Conservation (phyloP, 2,113 vertebrate species). For the Gavia stellata region DNA sequence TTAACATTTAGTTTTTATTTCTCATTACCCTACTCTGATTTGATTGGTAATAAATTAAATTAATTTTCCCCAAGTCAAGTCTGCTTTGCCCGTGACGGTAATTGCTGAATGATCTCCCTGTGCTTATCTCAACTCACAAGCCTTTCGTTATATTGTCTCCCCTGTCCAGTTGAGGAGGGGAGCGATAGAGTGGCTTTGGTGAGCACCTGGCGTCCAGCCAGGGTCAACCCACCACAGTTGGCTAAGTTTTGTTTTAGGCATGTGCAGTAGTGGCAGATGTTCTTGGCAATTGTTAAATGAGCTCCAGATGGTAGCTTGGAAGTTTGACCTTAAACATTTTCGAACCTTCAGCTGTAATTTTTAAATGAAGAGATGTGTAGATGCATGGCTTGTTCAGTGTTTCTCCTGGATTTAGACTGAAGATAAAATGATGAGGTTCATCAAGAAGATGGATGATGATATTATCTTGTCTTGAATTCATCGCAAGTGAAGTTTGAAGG, state of each 20-base stretch:
- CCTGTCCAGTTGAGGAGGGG: neutral
- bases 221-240: neutral
- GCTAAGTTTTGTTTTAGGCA: conserved; percentile 4
- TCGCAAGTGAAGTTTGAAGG: conserved; percentile 29
- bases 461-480: conserved; percentile 49
- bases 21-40: neutral
- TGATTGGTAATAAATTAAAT: neutral
- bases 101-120: neutral
- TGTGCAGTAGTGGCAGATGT: conserved; percentile 35
- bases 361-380: conserved; percentile 38
- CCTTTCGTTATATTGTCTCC: neutral
- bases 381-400: conserved; percentile 29
- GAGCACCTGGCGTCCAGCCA: neutral
- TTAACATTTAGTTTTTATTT: neutral
- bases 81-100: neutral
- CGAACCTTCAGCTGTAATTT: conserved; percentile 53
- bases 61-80: neutral
- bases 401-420: neutral
- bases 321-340: conserved; percentile 57
- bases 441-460: conserved; percentile 55
- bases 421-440: conserved; percentile 47
- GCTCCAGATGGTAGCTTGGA: conserved; percentile 56
- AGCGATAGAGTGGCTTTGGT: neutral
- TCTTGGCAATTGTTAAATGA: conserved; percentile 49
- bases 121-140: neutral